Percentiles rank a stretch among this genome's conserved stretches.
phyloP scores from a whole-genome alignment of 2,113 vertebrate genomes.

The Eretmochelys imbricata region DNA sequence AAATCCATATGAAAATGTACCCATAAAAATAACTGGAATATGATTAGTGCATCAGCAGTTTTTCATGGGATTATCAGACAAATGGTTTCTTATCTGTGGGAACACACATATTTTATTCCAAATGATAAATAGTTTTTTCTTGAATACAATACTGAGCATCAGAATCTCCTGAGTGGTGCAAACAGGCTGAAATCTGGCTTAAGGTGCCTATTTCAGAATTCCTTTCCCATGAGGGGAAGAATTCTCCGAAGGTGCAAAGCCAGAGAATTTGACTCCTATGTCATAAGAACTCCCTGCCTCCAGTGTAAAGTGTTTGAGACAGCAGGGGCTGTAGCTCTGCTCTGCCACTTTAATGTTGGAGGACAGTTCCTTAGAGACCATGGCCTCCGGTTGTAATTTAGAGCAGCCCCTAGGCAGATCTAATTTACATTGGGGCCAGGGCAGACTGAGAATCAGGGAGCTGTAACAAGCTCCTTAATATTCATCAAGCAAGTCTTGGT shows the following conservation, averaged over 20 bases:
- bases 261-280: neutral
- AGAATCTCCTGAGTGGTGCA: neutral
- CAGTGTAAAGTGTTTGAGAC: neutral
- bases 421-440: neutral
- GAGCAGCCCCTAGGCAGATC: neutral
- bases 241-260: neutral
- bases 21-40: neutral
- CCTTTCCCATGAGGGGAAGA: neutral
- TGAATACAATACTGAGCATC: neutral
- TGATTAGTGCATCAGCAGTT: neutral
- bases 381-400: neutral
- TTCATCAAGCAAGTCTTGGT: neutral
- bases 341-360: neutral
- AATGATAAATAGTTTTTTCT: neutral
- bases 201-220: neutral
- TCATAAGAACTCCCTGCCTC: neutral
- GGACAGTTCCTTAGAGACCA: neutral
- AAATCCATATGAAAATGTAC: neutral
- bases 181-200: neutral
- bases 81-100: neutral
- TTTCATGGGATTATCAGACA: neutral
- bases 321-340: neutral
- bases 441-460: neutral
- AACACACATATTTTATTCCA: neutral
- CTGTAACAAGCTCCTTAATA: neutral